Evolutionary conservation across 2,797 vertebrate species (phyloP).

Genomic region (Bovichtus diacanthus): DNA sequence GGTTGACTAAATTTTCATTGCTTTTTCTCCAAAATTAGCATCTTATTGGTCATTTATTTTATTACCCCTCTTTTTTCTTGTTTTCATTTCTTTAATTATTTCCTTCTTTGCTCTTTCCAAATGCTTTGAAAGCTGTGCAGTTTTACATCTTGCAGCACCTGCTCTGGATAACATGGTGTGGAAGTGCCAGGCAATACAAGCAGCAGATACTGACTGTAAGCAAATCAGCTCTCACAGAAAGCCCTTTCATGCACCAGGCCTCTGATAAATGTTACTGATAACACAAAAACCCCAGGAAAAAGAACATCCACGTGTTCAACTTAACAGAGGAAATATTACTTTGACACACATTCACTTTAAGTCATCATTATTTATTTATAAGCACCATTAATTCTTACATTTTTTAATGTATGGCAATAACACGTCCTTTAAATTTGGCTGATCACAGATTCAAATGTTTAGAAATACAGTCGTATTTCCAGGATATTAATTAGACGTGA

Average conservation of each 20-base stretch:
- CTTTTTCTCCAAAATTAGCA: background rate
- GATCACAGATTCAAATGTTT: background rate
- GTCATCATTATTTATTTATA: background rate
- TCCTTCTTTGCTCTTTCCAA: background rate
- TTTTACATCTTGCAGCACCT: background rate
- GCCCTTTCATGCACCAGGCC: conserved; percentile 17
- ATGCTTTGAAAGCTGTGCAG: background rate
- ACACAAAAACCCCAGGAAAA: background rate
- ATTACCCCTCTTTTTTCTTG: background rate
- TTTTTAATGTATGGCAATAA: background rate
- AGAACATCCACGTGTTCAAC: background rate
- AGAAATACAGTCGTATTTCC: background rate
- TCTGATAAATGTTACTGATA: conserved; percentile 23
- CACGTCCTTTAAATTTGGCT: background rate
- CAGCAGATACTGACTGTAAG: conserved; percentile 14
- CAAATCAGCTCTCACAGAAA: conserved; percentile 27
- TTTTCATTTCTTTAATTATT: background rate
- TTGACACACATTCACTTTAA: background rate
- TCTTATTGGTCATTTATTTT: background rate
- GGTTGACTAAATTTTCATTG: background rate
- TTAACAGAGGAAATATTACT: background rate
- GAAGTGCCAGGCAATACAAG: background rate
- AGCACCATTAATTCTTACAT: background rate
- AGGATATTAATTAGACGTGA: background rate
- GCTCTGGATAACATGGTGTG: background rate